A percentile compares a stretch with the other conserved stretches of the same genome.
phyloP scores from a whole-genome alignment of 2,888 invertebrate species.

The Catonia carolina region DNA sequence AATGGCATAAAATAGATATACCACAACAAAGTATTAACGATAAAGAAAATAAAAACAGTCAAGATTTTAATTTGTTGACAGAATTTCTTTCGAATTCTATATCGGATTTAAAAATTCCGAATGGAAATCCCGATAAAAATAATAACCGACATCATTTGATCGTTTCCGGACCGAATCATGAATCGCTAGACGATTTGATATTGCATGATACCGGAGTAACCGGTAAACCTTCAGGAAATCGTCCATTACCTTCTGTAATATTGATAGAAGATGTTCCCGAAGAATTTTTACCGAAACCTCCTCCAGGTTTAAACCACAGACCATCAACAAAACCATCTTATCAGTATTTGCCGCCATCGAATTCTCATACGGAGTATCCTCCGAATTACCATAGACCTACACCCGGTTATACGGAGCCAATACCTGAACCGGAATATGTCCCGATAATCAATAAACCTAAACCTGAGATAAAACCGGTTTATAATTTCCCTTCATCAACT shows the following conservation, averaged over 20 bases:
- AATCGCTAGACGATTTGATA: conserved; percentile 21
- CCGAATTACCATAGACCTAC: background rate
- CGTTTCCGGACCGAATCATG: conserved; percentile 1
- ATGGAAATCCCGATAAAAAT: background rate
- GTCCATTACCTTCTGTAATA: conserved; percentile 14
- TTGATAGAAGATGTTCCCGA: conserved; percentile 22
- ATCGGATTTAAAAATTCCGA: conserved; percentile 19
- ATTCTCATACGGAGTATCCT: too few species aligned
- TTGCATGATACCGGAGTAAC: conserved; percentile 13
- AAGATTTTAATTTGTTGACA: conserved; percentile 18
- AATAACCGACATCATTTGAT: conserved; percentile 7
- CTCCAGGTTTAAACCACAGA: conserved; percentile 1
- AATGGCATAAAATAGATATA: conserved; percentile 15
- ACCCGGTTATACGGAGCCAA: too few species aligned
- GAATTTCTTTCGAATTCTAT: conserved; percentile 27
- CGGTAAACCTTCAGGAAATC: background rate
- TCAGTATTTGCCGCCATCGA: background rate
- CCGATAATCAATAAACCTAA: conserved; percentile 15
- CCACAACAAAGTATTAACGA: background rate
- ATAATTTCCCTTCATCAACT: conserved; percentile 11
- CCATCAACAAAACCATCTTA: background rate
- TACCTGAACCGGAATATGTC: conserved; percentile 14
- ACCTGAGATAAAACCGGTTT: conserved; percentile 12
- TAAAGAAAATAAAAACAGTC: background rate
- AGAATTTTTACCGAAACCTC: conserved; percentile 24